Evolutionary conservation across 35 echinoderm and acorn worm genomes (phyloP), one percentile per base, ranked within the genome.

Genomic region (Apostichopus californicus): DNA sequence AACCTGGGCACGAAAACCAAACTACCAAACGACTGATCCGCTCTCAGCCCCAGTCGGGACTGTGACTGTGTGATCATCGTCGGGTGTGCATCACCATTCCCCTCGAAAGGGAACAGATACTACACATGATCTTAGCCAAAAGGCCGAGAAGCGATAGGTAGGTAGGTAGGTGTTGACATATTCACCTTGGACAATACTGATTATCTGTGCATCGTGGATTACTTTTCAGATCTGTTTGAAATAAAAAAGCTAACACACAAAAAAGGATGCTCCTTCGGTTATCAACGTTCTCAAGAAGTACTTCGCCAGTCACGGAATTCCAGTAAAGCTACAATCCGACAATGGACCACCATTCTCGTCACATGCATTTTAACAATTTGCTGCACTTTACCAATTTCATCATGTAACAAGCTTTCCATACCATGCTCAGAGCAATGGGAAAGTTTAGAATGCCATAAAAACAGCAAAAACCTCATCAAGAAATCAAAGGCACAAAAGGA

Each of bases 211-310:
- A 93, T 86, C 1, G 86, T 90, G 3, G 92, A 93, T 72, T 92
- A 92, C 46, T 92, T 73, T 54, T 66, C 78, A 92, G 90, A 96
- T 79, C 89, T 52, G 13, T 94, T 96, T 60, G 95, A 96, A 56
- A 73, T 92, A 12, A 58, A 71, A 10, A 87, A 59, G 13, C 81
- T 93, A 1, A 15, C 80, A 12, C 46, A 75, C 9, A 93, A 89
- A 10, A 10, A 93, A 88, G 60, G 86, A 83, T 56, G 77, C 93
- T 26, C 20, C 25, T 13, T 53, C 78, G 1, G 34, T 91, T 25
- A 84, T 91, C 23, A 94, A 91, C 17, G 4, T 21, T 13, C 77
- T 91, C 5, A 90, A 90, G 68, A 68, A 53, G 55, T 88, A 94
- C 53, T 94, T 94, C 54, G 6, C 73, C 4, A 79, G 56, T 5